Percentiles rank a stretch among this genome's conserved stretches.
Evolutionary conservation across 2,113 vertebrate species (phyloP).

Genomic region (Chionodraco myersi): DNA sequence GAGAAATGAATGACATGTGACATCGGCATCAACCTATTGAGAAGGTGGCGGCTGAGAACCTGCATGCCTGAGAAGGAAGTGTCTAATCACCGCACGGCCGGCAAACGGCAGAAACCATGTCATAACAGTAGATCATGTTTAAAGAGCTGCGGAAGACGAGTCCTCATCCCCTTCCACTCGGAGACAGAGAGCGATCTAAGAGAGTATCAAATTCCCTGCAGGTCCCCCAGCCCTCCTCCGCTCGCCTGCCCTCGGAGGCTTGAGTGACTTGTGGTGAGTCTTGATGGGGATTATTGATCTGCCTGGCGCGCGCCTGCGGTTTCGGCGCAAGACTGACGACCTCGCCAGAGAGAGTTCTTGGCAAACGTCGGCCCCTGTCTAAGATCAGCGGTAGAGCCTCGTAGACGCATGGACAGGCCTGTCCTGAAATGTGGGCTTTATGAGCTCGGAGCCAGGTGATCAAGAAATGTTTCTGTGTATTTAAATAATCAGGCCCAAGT

Average conservation of each 20-base stretch:
- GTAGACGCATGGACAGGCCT: slow-evolving; percentile 37
- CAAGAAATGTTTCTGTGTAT: slow-evolving; percentile 44
- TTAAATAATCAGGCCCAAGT: slow-evolving; percentile 63
- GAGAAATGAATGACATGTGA: slow-evolving; percentile 40
- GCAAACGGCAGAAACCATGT: slow-evolving; percentile 41
- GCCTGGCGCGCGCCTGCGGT: slow-evolving; percentile 83
- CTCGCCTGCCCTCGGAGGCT: slow-evolving; percentile 62
- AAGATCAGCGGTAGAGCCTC: slow-evolving; percentile 42
- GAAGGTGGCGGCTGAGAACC: slow-evolving; percentile 44
- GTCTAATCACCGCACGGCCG: slow-evolving; percentile 55
- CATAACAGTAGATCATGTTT: slow-evolving; percentile 70
- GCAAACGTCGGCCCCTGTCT: slow-evolving; percentile 46
- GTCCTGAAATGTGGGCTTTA: slow-evolving; percentile 28
- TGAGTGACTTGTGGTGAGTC: slow-evolving; percentile 81
- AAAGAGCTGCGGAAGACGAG: slow-evolving; percentile 58
- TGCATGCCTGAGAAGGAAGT: slow-evolving; percentile 58
- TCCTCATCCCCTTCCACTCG: slow-evolving; percentile 57
- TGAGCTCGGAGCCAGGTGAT: slow-evolving; percentile 61
- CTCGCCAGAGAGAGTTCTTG: slow-evolving; percentile 80
- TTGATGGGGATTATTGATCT: slow-evolving; percentile 83
- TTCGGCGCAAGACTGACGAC: slow-evolving; percentile 76
- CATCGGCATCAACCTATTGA: slow-evolving; percentile 11
- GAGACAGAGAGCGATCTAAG: slow-evolving; percentile 61
- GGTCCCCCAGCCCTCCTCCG: slow-evolving; percentile 47
- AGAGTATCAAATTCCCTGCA: slow-evolving; percentile 70